phyloP scores from a whole-genome alignment of 1,140 invertebrate genomes.

The Magallana angulata region DNA sequence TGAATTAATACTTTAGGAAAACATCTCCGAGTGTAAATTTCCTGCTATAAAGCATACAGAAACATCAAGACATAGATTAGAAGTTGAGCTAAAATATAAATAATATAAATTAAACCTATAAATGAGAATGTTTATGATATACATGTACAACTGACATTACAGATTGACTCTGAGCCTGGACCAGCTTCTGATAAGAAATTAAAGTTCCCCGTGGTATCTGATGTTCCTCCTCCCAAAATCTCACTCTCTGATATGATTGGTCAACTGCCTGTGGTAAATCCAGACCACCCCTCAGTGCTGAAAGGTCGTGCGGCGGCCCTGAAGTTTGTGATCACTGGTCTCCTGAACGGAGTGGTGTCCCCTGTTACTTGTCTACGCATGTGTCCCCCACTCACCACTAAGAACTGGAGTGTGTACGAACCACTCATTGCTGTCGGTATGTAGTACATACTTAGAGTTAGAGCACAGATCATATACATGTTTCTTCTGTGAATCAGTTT shows the following conservation, averaged over 20 bases:
- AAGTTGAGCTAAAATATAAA: no score
- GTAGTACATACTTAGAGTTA: slow-evolving; percentile 42
- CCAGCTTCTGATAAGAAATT: background rate
- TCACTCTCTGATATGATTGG: slow-evolving; percentile 73
- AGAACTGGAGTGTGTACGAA: slow-evolving; percentile 81
- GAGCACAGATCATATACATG: no score
- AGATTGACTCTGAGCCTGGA: background rate
- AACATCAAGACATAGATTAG: no score
- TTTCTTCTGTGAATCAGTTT: no score
- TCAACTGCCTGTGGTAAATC: slow-evolving; percentile 61
- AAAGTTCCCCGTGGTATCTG: slow-evolving; percentile 59
- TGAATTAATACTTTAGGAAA: no score
- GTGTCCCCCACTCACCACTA: slow-evolving; percentile 84
- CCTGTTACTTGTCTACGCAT: slow-evolving; percentile 82
- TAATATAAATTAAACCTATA: no score
- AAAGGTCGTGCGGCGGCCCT: slow-evolving; percentile 70
- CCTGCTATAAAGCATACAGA: no score
- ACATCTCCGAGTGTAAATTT: no score
- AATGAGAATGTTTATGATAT: no score
- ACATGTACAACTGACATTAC: background rate
- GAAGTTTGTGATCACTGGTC: slow-evolving; percentile 80
- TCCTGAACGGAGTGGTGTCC: slow-evolving; percentile 79
- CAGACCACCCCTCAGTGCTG: slow-evolving; percentile 52
- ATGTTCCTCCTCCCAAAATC: slow-evolving; percentile 62
- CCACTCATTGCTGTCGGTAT: slow-evolving; percentile 80